Conservation (phyloP, 2,888 invertebrate species). For the Xiphydria camelus region DNA sequence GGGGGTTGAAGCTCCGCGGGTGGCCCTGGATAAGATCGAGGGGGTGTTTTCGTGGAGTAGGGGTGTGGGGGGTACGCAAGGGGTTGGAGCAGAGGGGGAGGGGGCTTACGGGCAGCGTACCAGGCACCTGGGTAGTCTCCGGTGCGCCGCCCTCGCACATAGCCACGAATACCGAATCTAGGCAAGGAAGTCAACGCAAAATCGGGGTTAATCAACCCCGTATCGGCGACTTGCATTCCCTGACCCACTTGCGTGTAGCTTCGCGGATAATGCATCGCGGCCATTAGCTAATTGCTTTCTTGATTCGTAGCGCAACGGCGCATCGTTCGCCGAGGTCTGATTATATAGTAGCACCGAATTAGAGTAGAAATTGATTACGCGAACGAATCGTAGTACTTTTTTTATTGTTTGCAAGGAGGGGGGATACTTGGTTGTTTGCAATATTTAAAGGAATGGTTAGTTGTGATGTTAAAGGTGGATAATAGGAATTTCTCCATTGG, state of each 20-base stretch:
- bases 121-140: conserved; percentile 43
- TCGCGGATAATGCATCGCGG: background rate
- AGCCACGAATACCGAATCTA: conserved; percentile 34
- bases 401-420: too few relatives aligned
- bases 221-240: conserved; percentile 23
- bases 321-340: too few relatives aligned
- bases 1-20: conserved; percentile 14
- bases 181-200: conserved; percentile 35
- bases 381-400: too few relatives aligned
- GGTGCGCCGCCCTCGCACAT: conserved; percentile 23
- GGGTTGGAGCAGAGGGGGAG: too few relatives aligned
- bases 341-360: too few relatives aligned
- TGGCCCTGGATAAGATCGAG: conserved; percentile 22
- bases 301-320: too few relatives aligned
- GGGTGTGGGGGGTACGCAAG: conserved; percentile 1
- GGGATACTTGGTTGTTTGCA: too few relatives aligned
- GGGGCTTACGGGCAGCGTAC: conserved; percentile 43
- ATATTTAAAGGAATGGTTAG: too few relatives aligned
- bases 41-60: conserved; percentile 10
- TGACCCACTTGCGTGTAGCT: conserved; percentile 39
- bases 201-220: conserved; percentile 38
- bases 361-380: too few relatives aligned
- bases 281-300: background rate
- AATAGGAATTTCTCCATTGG: too few relatives aligned
- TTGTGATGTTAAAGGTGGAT: too few relatives aligned